Evolutionary conservation across 2,888 invertebrate genomes (phyloP).

Genomic region (Drosophila monieri): DNA sequence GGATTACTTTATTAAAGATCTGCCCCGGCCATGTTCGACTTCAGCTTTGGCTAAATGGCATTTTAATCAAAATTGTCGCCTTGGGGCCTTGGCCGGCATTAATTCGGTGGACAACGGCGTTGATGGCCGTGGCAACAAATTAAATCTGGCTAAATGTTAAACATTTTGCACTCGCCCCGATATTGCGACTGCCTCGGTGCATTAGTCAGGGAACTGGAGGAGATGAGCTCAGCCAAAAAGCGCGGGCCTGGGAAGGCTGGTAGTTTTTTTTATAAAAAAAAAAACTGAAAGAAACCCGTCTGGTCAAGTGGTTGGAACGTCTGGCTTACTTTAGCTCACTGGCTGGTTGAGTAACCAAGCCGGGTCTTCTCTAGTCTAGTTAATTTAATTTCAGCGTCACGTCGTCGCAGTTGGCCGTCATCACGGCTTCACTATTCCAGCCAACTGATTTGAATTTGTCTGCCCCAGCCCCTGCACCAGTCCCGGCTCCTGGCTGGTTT

Average conservation of each 20-base stretch:
- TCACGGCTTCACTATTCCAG: conserved; percentile 16
- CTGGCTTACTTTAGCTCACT: conserved; percentile 19
- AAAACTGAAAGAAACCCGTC: conserved; percentile 53
- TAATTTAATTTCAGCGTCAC: conserved; percentile 81
- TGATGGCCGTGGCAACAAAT: conserved; percentile 66
- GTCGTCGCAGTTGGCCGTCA: conserved; percentile 59
- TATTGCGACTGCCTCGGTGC: conserved; percentile 36
- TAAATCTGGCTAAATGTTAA: conserved; percentile 78
- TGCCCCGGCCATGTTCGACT: conserved; percentile 27
- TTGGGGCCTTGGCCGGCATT: conserved; percentile 51
- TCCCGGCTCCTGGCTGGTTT: background rate
- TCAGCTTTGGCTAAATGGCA: conserved; percentile 62
- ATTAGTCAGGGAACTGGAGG: conserved; percentile 56
- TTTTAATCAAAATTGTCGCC: conserved; percentile 79
- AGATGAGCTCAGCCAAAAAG: conserved; percentile 25
- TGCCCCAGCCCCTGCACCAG: conserved; percentile 26
- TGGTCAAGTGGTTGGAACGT: conserved; percentile 63
- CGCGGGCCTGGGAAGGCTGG: background rate
- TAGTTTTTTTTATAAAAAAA: no score
- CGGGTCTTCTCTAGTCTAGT: conserved; percentile 70
- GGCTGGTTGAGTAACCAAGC: conserved; percentile 16
- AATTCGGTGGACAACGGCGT: conserved; percentile 59
- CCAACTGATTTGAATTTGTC: conserved; percentile 61
- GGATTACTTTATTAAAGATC: conserved; percentile 63
- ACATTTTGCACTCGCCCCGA: conserved; percentile 70